These are phyloP conservation scores for Leptobrachium leishanense DNA, from an alignment of 2,113 vertebrate species.

Conservation along the genomic window DNA sequence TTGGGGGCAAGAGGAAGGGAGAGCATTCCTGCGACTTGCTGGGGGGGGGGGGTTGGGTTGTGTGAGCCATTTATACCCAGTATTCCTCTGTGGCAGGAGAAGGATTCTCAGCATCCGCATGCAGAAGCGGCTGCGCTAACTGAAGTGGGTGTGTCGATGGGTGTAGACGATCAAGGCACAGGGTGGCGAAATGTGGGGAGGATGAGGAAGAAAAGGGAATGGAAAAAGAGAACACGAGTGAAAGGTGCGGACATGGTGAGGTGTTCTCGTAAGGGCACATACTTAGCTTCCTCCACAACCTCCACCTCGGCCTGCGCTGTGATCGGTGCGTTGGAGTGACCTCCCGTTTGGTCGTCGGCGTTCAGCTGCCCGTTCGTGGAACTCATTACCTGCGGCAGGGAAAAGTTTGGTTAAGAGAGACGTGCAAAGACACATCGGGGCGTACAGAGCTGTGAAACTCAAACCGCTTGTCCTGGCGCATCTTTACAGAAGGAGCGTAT, in stretches of 20 bases:
- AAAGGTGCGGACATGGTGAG: constrained; percentile 48
- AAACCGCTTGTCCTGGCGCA: background rate
- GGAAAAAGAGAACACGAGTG: constrained; percentile 1
- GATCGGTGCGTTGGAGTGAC: constrained; percentile 90
- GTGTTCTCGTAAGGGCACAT: constrained; percentile 65
- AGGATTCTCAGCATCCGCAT: constrained; percentile 35
- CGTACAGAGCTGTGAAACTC: background rate
- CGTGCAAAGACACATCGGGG: too few species aligned
- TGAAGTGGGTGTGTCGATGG: constrained; percentile 68
- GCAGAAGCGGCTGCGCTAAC: constrained; percentile 57
- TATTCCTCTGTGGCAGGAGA: background rate
- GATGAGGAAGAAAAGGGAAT: constrained; percentile 22
- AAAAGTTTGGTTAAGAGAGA: constrained; percentile 4
- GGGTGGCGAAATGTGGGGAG: constrained; percentile 45
- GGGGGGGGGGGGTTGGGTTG: background rate
- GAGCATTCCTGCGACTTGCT: too few species aligned
- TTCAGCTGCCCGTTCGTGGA: constrained; percentile 98
- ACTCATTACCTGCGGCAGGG: constrained; percentile 88
- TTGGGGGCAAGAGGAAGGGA: too few species aligned
- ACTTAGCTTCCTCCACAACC: constrained; percentile 98
- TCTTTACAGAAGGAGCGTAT: too few species aligned
- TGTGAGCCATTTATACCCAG: background rate
- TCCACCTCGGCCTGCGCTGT: constrained; percentile 93
- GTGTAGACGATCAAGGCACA: constrained; percentile 55
- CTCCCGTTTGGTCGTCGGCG: constrained; percentile 84